A percentile compares a stretch with the other conserved stretches of the same genome.
Evolutionary conservation across 2,113 vertebrate genomes (phyloP).

Genomic region (Xyliphius kryptos): DNA sequence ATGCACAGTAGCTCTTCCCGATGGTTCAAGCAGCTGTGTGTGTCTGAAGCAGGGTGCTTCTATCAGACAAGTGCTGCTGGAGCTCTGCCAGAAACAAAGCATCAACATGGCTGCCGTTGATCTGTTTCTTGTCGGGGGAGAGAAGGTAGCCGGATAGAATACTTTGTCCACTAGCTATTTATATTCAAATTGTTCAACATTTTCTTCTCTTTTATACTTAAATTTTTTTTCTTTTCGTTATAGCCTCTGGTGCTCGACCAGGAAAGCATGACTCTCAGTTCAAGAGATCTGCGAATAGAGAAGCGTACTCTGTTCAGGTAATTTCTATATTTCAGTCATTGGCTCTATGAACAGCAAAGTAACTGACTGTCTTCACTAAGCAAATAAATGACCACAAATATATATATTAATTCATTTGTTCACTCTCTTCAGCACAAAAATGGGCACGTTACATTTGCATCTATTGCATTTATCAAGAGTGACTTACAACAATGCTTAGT

Average conservation of each 20-base stretch:
- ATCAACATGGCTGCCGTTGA: constrained; percentile 90
- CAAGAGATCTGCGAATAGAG: constrained; percentile 83
- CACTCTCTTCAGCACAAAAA: too few species aligned
- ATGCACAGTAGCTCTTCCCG: constrained; percentile 77
- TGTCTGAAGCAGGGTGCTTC: constrained; percentile 73
- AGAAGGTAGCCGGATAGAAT: constrained; percentile 75
- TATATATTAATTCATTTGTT: too few species aligned
- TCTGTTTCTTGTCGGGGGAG: constrained; percentile 89
- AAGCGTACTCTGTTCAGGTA: constrained; percentile 93
- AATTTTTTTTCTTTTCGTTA: not conserved
- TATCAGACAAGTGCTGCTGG: constrained; percentile 82
- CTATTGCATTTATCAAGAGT: too few species aligned
- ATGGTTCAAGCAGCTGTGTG: constrained; percentile 76
- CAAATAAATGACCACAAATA: too few species aligned
- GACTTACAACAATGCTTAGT: too few species aligned
- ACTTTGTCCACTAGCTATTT: not conserved
- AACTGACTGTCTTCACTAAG: too few species aligned
- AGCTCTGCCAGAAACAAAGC: constrained; percentile 78
- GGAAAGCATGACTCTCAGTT: constrained; percentile 87
- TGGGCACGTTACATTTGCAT: too few species aligned
- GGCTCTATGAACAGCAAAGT: too few species aligned
- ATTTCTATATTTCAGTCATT: constrained; percentile 22
- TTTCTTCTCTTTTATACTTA: too few species aligned
- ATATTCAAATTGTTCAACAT: not conserved
- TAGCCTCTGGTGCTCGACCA: constrained; percentile 92